These are phyloP conservation scores for Heterotis niloticus DNA, from an alignment of 2,113 vertebrate species.

Conservation along the genomic window DNA sequence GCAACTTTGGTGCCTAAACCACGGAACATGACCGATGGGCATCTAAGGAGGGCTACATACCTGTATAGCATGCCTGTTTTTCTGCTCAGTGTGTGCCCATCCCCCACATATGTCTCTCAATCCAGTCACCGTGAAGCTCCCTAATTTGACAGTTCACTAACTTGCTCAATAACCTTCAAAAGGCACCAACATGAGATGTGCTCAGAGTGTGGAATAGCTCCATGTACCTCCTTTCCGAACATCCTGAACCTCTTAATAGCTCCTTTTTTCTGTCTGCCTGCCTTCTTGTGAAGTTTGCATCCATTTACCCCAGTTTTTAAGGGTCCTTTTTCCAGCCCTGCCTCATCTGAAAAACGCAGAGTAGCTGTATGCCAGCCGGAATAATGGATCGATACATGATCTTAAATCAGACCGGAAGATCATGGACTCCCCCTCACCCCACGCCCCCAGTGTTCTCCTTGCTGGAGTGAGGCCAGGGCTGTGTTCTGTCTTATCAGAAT, in stretches of 20 bases:
- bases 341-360: neutral
- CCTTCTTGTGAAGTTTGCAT: conserved; percentile 5
- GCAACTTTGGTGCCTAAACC: neutral
- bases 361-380: neutral
- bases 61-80: neutral
- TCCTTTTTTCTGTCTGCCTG: neutral
- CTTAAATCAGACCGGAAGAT: neutral
- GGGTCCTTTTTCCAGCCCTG: neutral
- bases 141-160: conserved; percentile 3
- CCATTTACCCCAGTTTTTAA: neutral
- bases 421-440: neutral
- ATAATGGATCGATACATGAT: neutral
- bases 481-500: too few relatives aligned
- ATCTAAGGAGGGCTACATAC: neutral
- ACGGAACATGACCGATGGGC: too few relatives aligned
- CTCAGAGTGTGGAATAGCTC: neutral
- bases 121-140: neutral
- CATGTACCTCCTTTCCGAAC: neutral
- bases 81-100: too few relatives aligned
- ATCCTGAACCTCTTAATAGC: neutral
- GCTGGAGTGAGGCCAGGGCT: conserved; percentile 16
- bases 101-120: neutral
- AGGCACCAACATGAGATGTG: neutral
- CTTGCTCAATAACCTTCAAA: neutral
- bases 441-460: neutral